A percentile compares a stretch with the other conserved stretches of the same genome.
phyloP scores from a whole-genome alignment of 1,140 invertebrate genomes.

The Drosophila virilis region DNA sequence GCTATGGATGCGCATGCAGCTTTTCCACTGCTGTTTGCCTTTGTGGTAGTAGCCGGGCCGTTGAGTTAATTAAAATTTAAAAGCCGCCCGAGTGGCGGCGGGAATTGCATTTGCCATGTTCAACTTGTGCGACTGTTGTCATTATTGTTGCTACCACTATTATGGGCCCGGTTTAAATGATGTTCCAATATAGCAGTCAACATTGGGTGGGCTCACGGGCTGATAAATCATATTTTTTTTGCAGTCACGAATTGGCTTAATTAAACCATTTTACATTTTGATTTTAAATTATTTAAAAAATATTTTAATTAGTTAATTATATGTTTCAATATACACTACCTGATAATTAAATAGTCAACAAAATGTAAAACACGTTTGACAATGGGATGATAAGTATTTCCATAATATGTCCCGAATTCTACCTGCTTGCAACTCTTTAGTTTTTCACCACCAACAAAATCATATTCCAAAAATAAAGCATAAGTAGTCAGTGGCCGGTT shows the following conservation, averaged over 20 bases:
- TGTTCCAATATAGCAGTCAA: constrained; percentile 12
- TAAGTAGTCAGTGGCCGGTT: neutral
- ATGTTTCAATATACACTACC: too few relatives aligned
- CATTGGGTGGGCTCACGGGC: neutral
- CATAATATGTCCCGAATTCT: too few relatives aligned
- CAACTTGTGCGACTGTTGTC: constrained; percentile 55
- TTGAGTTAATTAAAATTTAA: constrained; percentile 82
- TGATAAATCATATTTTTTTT: constrained; percentile 7
- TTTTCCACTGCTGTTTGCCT: constrained; percentile 11
- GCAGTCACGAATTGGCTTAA: neutral
- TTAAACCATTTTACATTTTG: neutral
- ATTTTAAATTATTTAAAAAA: neutral
- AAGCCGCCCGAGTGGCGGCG: constrained; percentile 62
- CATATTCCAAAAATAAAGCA: too few relatives aligned
- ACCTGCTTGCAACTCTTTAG: too few relatives aligned
- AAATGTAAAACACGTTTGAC: too few relatives aligned
- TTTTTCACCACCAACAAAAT: too few relatives aligned
- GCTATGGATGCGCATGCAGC: constrained; percentile 5
- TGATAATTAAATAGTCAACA: too few relatives aligned
- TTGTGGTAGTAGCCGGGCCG: constrained; percentile 34
- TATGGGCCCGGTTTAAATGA: constrained; percentile 22
- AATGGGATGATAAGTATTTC: too few relatives aligned
- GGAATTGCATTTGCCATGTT: constrained; percentile 75
- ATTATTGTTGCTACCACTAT: constrained; percentile 42
- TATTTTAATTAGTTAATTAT: constrained; percentile 1